phyloP scores from a whole-genome alignment of 2,888 invertebrate species.

The Polylopha cassiicola region DNA sequence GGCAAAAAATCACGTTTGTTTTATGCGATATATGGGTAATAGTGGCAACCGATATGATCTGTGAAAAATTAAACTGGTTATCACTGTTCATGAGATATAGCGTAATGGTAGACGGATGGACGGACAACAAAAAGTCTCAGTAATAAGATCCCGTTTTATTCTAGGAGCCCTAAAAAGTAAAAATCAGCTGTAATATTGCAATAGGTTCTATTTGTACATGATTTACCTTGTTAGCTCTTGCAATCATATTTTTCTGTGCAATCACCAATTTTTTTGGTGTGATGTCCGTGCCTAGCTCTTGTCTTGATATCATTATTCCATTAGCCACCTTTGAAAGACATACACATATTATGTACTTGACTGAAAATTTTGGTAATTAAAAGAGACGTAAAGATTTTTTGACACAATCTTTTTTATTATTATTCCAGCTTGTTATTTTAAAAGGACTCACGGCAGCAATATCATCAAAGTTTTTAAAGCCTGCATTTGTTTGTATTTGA shows the following conservation, averaged over 20 bases:
- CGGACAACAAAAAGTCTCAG: too few relatives aligned
- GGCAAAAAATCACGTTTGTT: too few relatives aligned
- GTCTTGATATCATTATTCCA: slow-evolving; percentile 83
- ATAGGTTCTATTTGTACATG: background rate
- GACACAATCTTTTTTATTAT: too few relatives aligned
- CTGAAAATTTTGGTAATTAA: too few relatives aligned
- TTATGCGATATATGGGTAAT: too few relatives aligned
- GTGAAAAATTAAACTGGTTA: too few relatives aligned
- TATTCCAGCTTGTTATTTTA: background rate
- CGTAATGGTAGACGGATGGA: too few relatives aligned
- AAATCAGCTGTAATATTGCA: background rate
- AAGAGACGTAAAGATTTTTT: background rate
- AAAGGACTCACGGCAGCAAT: slow-evolving; percentile 46
- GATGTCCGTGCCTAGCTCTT: slow-evolving; percentile 69
- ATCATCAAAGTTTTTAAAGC: slow-evolving; percentile 53
- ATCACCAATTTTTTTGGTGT: slow-evolving; percentile 69
- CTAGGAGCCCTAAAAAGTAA: too few relatives aligned
- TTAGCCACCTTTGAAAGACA: slow-evolving; percentile 61
- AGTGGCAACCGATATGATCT: too few relatives aligned
- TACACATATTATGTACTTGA: background rate
- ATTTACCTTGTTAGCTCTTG: slow-evolving; percentile 61
- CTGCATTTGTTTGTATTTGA: slow-evolving; percentile 58
- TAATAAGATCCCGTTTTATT: too few relatives aligned
- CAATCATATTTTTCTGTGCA: slow-evolving; percentile 75
- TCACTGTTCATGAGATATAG: too few relatives aligned